Evolutionary conservation across 1,140 invertebrate genomes (phyloP), one percentile per base, ranked within the genome.

Genomic region (Trichogramma pretiosum): DNA sequence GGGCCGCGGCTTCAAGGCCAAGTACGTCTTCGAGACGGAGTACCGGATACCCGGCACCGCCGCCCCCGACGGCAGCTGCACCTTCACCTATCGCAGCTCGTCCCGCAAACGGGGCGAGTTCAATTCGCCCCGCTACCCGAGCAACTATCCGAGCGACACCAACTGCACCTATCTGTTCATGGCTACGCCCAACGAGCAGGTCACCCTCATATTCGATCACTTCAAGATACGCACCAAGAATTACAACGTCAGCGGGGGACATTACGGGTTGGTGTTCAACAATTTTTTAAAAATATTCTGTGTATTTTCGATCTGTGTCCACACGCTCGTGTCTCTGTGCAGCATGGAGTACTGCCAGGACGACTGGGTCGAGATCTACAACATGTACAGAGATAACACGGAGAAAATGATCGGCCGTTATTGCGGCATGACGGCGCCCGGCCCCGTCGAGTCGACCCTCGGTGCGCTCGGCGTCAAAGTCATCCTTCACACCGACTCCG

Each of bases 41-140:
- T 93, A 93, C 65, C 87, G 84, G 46, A 89, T 98, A 59, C 89
- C 91, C n/a, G 93, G 93, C 24, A 95, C 91, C 0, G 86, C 90
- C 13, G 85, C 89, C 11, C 89, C 90, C 1, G 84, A 89, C 60
- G 89, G 89, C 48, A 84, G 78, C 50, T 98, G 94, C 67, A 82
- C 81, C 35, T 98, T 96, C 68, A 87, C 86, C 1, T 98, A 96
- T 72, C 78, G 81, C 45, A 94, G 90, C 67, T 81, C 80, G 49
- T 85, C 83, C 33, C 78, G 82, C 55, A 93, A 92, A 65, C 78
- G 79, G 39, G 93, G 93, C 14, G 86, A 90, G 56, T 91, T 97
- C 65, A 97, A 97, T 69, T 95, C 92, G 14, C 94, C 94, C 10
- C 80, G 93, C 33, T 91, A 95, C 78, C 93, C 93, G 57, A 85